Evolutionary conservation across 2,888 invertebrate genomes (phyloP).

Genomic region (Tridacna crocea): DNA sequence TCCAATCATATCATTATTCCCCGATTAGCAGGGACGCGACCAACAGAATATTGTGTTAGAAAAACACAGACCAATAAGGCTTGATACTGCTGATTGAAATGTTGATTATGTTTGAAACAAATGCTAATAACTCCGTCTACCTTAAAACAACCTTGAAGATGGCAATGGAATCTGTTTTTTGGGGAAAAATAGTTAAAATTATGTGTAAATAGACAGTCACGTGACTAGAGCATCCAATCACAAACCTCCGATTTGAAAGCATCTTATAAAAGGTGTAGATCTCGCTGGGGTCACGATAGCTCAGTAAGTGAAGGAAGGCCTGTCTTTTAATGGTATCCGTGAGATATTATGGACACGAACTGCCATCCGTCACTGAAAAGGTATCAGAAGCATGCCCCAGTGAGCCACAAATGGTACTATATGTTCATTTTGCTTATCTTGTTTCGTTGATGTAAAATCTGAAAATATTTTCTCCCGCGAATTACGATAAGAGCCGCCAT

Average conservation of each 20-base stretch:
- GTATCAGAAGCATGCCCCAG: slow-evolving; percentile 84
- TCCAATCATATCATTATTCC: slow-evolving; percentile 45
- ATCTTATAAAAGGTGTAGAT: slow-evolving; percentile 75
- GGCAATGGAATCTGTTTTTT: neutral
- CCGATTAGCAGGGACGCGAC: slow-evolving; percentile 36
- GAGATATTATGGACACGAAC: slow-evolving; percentile 85
- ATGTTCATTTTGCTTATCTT: slow-evolving; percentile 77
- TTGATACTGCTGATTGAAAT: neutral
- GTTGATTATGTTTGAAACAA: neutral
- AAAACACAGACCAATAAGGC: neutral
- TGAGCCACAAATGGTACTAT: slow-evolving; percentile 85
- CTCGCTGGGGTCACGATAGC: slow-evolving; percentile 72
- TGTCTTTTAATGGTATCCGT: slow-evolving; percentile 77
- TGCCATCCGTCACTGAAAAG: slow-evolving; percentile 85
- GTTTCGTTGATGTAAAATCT: neutral
- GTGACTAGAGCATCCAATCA: slow-evolving; percentile 82
- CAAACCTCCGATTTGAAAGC: slow-evolving; percentile 73
- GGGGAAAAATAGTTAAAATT: slow-evolving; percentile 25
- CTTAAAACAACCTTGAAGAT: neutral
- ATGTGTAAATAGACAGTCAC: slow-evolving; percentile 70
- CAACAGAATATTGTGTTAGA: slow-evolving; percentile 36
- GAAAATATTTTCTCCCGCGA: slow-evolving; percentile 10
- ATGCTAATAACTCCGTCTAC: slow-evolving; percentile 2
- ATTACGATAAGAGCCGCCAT: neutral
- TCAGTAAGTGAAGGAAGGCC: slow-evolving; percentile 74